These are phyloP conservation scores for Tinamus guttatus DNA, from an alignment of 2,113 vertebrate species.

Conservation along the genomic window DNA sequence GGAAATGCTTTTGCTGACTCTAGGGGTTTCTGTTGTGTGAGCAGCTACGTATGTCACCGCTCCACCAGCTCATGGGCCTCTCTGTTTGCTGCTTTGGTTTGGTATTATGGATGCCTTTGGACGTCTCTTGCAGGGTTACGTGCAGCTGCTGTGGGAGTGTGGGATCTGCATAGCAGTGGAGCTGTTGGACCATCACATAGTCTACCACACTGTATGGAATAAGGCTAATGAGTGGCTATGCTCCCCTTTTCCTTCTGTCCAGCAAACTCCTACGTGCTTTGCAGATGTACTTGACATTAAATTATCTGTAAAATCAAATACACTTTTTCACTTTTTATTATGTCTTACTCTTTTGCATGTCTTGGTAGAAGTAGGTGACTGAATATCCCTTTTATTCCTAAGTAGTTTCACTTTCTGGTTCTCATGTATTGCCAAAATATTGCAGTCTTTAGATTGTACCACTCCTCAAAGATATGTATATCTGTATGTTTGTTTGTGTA, in stretches of 20 bases:
- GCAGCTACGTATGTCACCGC: rapidly evolving
- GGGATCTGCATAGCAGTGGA: not conserved
- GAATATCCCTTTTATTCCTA: not conserved
- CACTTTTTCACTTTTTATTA: not conserved
- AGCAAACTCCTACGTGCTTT: not conserved
- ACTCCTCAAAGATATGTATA: not conserved
- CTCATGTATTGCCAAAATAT: not conserved
- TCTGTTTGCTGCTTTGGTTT: rapidly evolving
- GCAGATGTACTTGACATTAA: not conserved
- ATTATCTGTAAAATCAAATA: not conserved
- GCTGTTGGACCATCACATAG: not conserved
- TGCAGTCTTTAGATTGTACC: not conserved
- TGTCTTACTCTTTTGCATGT: not conserved
- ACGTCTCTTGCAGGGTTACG: not conserved
- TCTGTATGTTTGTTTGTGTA: not conserved
- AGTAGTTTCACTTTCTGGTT: conserved; percentile 6
- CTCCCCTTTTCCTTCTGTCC: not conserved
- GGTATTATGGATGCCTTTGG: not conserved
- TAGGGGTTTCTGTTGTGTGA: not conserved
- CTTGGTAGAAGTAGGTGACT: not conserved
- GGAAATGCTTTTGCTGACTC: not conserved
- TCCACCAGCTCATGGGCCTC: not conserved
- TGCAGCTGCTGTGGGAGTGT: not conserved
- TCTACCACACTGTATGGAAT: not conserved
- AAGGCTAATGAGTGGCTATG: not conserved